phyloP scores from a whole-genome alignment of 2,113 vertebrate species.

The Chionis minor region DNA sequence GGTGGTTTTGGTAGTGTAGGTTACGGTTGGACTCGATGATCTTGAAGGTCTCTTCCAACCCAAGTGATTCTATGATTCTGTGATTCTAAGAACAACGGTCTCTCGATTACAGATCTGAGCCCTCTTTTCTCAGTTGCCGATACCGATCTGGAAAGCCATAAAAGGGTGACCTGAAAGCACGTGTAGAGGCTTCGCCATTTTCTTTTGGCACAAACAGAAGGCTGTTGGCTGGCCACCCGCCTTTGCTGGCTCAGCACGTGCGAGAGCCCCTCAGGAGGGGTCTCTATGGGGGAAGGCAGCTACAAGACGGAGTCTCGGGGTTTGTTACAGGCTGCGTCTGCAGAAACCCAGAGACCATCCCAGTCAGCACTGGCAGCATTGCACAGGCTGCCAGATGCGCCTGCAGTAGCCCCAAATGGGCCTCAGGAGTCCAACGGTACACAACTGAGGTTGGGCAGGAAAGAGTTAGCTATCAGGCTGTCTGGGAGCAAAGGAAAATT shows the following conservation, averaged over 20 bases:
- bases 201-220: background rate
- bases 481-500: background rate
- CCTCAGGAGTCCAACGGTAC: background rate
- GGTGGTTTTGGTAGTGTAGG: too few relatives aligned
- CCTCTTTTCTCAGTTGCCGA: background rate
- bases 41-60: too few relatives aligned
- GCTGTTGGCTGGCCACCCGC: background rate
- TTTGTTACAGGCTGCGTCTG: background rate
- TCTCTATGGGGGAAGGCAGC: rapidly evolving
- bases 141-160: background rate
- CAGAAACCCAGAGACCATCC: background rate
- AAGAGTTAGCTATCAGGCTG: background rate
- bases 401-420: background rate
- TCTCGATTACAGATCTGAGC: background rate
- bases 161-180: background rate
- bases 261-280: background rate
- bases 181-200: background rate
- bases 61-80: too few relatives aligned
- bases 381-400: background rate
- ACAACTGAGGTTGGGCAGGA: background rate
- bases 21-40: too few relatives aligned
- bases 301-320: background rate
- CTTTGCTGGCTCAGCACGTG: background rate
- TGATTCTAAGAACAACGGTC: background rate
- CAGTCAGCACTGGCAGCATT: background rate